Conservation (phyloP, 2,888 invertebrate genomes). For the Rhagium mordax region DNA sequence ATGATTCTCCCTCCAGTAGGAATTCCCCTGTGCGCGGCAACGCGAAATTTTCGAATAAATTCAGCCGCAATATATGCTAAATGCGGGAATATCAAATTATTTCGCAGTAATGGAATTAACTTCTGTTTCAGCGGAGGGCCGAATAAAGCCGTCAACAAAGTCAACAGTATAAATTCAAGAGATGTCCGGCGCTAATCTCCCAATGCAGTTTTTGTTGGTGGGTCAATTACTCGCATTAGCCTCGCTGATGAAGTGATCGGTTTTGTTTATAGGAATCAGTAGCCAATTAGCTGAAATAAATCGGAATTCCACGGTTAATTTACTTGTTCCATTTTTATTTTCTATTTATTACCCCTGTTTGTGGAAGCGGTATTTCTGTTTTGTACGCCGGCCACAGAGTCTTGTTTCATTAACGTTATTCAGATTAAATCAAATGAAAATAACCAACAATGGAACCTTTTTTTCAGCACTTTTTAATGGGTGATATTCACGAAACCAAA, state of each 20-base stretch:
- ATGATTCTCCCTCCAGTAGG: neutral
- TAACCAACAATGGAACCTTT: too few relatives aligned
- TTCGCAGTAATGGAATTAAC: conserved; percentile 22
- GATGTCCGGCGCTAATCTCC: conserved; percentile 36
- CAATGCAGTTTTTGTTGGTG: conserved; percentile 38
- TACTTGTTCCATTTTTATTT: conserved; percentile 13
- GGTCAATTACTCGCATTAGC: conserved; percentile 42
- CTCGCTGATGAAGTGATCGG: conserved; percentile 52
- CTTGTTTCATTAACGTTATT: neutral
- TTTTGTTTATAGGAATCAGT: conserved; percentile 51
- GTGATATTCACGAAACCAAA: too few relatives aligned
- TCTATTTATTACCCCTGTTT: conserved; percentile 18
- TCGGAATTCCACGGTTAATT: conserved; percentile 30
- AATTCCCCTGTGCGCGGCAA: neutral
- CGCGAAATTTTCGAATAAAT: neutral
- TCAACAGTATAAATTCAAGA: conserved; percentile 41
- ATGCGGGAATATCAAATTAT: conserved; percentile 15
- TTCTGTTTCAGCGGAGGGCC: conserved; percentile 4
- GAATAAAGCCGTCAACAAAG: conserved; percentile 36
- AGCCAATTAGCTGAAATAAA: conserved; percentile 43
- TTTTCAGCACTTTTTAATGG: too few relatives aligned
- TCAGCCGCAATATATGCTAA: neutral
- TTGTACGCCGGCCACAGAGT: neutral
- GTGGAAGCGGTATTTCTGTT: conserved; percentile 1
- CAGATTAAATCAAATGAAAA: neutral